phyloP scores from a whole-genome alignment of 2,113 vertebrate species.

The Rousettus leschenaultii region DNA sequence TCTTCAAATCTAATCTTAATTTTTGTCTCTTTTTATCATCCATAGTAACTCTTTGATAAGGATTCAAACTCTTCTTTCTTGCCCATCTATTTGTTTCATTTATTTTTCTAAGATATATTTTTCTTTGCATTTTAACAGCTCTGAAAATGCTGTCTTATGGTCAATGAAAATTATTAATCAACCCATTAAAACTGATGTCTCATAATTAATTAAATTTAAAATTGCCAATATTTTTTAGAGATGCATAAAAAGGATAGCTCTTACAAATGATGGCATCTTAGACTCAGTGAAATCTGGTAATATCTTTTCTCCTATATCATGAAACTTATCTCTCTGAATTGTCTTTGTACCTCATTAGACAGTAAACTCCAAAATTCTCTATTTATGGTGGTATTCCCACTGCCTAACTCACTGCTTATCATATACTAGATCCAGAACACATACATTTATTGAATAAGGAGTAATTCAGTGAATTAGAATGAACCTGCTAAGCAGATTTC shows the following conservation, averaged over 20 bases:
- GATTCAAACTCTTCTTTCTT: constrained; percentile 8
- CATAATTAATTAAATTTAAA: constrained; percentile 4
- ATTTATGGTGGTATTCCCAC: not conserved
- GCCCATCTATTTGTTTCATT: not conserved
- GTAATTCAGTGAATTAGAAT: not conserved
- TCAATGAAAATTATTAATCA: not conserved
- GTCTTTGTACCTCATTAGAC: not conserved
- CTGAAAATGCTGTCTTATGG: not conserved
- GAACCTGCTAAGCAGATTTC: not conserved
- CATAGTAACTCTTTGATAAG: not conserved
- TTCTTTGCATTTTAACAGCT: not conserved
- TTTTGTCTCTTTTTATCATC: not conserved
- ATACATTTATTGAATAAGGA: not conserved
- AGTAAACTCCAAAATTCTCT: not conserved
- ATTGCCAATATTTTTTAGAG: not conserved
- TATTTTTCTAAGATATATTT: not conserved
- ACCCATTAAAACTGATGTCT: not conserved
- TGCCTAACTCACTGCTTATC: not conserved
- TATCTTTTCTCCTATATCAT: not conserved
- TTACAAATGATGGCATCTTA: not conserved
- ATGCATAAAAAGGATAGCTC: not conserved
- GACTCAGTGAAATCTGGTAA: not conserved
- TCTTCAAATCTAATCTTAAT: not conserved
- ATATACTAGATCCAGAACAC: not conserved
- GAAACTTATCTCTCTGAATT: not conserved